Base-by-base conservation (phyloP, 2,888 invertebrate genomes). In the Cheiracanthium punctorium region DNA sequence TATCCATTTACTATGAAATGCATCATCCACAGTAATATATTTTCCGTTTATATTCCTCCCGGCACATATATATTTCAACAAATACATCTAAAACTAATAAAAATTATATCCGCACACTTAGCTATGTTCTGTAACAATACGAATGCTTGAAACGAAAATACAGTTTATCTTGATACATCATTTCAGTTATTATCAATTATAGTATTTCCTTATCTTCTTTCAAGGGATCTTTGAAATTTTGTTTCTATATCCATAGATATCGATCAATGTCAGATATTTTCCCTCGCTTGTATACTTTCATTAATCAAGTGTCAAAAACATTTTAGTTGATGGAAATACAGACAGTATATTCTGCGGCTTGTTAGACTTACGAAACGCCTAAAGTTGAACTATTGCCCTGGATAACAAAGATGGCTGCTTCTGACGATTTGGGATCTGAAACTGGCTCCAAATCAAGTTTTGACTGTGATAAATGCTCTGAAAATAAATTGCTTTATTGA, bases 281-380 rank as follows among this genome's bases (percentile, higher is more conserved):
- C 58, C 24, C 24, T 24, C 58, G 58, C 58, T 17, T 58, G 58
- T 58, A 58, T 58, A 58, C 58, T 58, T 58, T 58, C 24, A 58
- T 58, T 58, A 58, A 58, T 58, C 58, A 58, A 58, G 58, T 58
- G 58, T 58, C 58, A 58, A 58, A 58, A 58, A 24, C 24, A 24
- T 24, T 58, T 58, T 58, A 58, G 58, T 58, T 20, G 58, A 24
- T 58, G 24, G 58, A 58, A 24, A 58, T 20, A 58, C 24, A 58
- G 20, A 58, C 24, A 58, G 20, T 58, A n/a, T 5, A 58, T 24
- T 24, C 24, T 58, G 58, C 24, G 58, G 24, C 2, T 48, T n/a
- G 48, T 17, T 48, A 48, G n/a, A 48, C 48, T 17, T 17, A 2
- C 12, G 2, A 48, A 17, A 48, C 48, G 48, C 17, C 17, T n/a